These are phyloP conservation scores for Drosophila dunni DNA, from an alignment of 1,140 invertebrate genomes.

Conservation along the genomic window DNA sequence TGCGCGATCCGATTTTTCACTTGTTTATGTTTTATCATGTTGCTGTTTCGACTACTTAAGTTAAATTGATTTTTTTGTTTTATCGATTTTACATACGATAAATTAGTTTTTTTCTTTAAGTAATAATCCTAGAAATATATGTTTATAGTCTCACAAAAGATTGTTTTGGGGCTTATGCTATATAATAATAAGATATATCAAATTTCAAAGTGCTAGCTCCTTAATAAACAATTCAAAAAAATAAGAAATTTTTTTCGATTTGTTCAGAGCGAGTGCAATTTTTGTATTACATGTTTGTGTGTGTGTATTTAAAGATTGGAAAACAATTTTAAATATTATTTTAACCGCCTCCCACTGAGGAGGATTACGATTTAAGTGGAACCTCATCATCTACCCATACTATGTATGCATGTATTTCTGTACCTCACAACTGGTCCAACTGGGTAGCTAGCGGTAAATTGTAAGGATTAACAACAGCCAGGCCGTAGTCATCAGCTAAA, in stretches of 20 bases:
- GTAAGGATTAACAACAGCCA: slow-evolving; percentile 64
- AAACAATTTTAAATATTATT: slow-evolving; percentile 44
- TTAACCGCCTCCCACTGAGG: slow-evolving; percentile 28
- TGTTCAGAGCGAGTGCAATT: slow-evolving; percentile 32
- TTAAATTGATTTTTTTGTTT: slow-evolving; percentile 45
- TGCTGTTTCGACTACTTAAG: slow-evolving; percentile 65
- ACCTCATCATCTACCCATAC: slow-evolving; percentile 61
- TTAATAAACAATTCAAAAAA: slow-evolving; percentile 35
- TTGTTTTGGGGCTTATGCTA: slow-evolving; percentile 59
- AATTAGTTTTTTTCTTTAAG: slow-evolving; percentile 56
- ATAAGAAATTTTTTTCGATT: slow-evolving; percentile 16
- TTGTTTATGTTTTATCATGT: slow-evolving; percentile 12
- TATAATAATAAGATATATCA: slow-evolving; percentile 48
- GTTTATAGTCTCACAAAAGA: slow-evolving; percentile 77
- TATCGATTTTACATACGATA: slow-evolving; percentile 71
- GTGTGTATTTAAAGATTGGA: slow-evolving; percentile 42
- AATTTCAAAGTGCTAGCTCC: slow-evolving; percentile 43
- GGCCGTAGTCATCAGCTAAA: slow-evolving; percentile 66
- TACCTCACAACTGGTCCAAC: slow-evolving; percentile 27
- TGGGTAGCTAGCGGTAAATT: slow-evolving; percentile 45
- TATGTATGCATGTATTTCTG: slow-evolving; percentile 53
- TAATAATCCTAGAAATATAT: slow-evolving; percentile 56
- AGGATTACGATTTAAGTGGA: slow-evolving; percentile 12
- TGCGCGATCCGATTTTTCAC: slow-evolving; percentile 51
- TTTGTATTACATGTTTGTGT: slow-evolving; percentile 22